Conservation (phyloP, 2,113 vertebrate species). For the Trematomus loennbergii region DNA sequence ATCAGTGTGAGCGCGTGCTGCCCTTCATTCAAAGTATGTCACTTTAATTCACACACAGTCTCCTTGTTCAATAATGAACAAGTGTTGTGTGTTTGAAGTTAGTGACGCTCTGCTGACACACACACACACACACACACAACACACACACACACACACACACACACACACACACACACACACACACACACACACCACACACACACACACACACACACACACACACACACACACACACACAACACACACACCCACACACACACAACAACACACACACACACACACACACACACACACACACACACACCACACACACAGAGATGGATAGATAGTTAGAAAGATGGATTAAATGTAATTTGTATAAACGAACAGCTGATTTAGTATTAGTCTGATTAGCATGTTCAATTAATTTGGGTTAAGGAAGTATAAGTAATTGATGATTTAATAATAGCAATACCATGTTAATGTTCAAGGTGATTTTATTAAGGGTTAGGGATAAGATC, state of each 20-base stretch:
- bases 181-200: too few species aligned
- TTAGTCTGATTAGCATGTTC: neutral
- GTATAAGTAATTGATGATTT: neutral
- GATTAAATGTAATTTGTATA: neutral
- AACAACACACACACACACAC: too few species aligned
- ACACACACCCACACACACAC: too few species aligned
- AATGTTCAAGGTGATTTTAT: too few species aligned
- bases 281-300: too few species aligned
- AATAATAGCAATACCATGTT: neutral
- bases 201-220: too few species aligned
- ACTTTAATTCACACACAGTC: conserved; percentile 47
- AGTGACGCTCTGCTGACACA: conserved; percentile 39
- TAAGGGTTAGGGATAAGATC: too few species aligned
- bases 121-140: neutral
- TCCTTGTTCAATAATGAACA: conserved; percentile 61
- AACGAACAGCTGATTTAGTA: neutral
- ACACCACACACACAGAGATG: too few species aligned
- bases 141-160: too few species aligned
- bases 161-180: too few species aligned
- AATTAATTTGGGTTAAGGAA: neutral
- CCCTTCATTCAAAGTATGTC: conserved; percentile 54
- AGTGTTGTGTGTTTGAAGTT: conserved; percentile 33
- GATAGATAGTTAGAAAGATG: too few species aligned
- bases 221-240: too few species aligned
- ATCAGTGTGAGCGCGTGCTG: conserved; percentile 3